Evolutionary conservation across 2,113 vertebrate genomes (phyloP), one percentile per base, ranked within the genome.

Genomic region (Protobothrops flavoviridis): DNA sequence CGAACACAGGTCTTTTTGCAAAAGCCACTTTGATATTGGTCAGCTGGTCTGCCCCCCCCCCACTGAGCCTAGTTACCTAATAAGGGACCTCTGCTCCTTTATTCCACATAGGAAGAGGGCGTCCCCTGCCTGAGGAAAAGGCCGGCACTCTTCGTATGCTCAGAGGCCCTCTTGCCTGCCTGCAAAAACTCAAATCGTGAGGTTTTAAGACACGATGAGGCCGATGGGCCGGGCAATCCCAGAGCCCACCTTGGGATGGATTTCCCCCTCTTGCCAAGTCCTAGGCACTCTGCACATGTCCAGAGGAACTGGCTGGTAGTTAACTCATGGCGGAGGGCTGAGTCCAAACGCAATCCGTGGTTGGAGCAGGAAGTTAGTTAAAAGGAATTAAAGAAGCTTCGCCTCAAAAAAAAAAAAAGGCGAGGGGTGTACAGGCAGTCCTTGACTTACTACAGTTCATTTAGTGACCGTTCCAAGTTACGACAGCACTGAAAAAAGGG

Each of bases 231-330:
- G 33, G n/a, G 15, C 69, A 33, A 33, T 33, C 69, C 69, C 69
- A 33, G 69, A 81, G 33, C 17, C 33, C 1, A 39, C 1, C 12
- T 24, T 64, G 48, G 48, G 48, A 21, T 21, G 45, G 29, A 43
- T 45, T 45, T 6, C 64, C 3, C 1, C 1, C 3, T 7, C 52
- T 4, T 0, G 5, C 2, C 13, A 53, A 21, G 50, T 59, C 24
- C 11, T 23, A 23, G 26, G 52, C 33, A 39, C 64, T 92, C 92
- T 92, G 52, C 64, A n/a, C 64, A 92, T 85, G 92, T 21, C 56
- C 53, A 92, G 61, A n/a, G 3, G 23, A 15, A 26, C 26, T 8
- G 1, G 12, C n/a, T n/a, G 6, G 50, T 53, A 9, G 13, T 87
- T 50, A n/a, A 50, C 0, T 45, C 2, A 3, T 48, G n/a, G 17